Evolutionary conservation across 2,888 invertebrate species (phyloP), one percentile per base, ranked within the genome.

Genomic region (Callyntrura guangdongensis): DNA sequence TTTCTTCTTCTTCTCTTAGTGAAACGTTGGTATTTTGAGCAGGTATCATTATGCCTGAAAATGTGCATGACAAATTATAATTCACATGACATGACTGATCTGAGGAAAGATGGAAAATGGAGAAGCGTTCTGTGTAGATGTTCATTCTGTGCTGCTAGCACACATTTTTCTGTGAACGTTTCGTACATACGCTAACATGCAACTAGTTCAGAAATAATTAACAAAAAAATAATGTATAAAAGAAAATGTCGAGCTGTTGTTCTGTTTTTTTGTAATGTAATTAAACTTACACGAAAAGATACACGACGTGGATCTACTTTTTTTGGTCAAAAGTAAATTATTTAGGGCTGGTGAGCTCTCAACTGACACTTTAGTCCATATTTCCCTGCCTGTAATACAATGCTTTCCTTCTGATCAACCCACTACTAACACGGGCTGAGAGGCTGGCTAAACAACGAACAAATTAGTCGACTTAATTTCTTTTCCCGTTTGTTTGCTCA

Each of bases 11-110:
- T n/a, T n/a, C n/a, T n/a, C n/a, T n/a, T n/a, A n/a, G n/a, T 4
- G 69, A n/a, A 69, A 45, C 36, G 69, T n/a, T n/a, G 12, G 27
- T 64, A 25, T 27, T 8, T n/a, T 69, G 69, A 20, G 77, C 56
- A 17, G n/a, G 12, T 77, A 74, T 86, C 22, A 77, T 86, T 86
- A 86, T 77, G 22, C 2, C 77, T 77, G 77, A 86, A 86, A 86
- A 86, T 77, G 86, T 86, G 86, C 86, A 86, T 86, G 86, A 74
- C 86, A 86, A 86, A 86, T 86, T 86, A 86, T 59, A 74, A 77
- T 86, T 86, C 77, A 59, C 86, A 74, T 86, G 77, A 74, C 77
- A 86, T 86, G 17, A 74, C 14, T n/a, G 20, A 86, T 20, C 49
- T 49, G 61, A 69, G 27, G 53, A n/a, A 86, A 69, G 36, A 74